Evolutionary conservation across 2,888 invertebrate genomes (phyloP), one percentile per base, ranked within the genome.

Genomic region (Ophraella communa): DNA sequence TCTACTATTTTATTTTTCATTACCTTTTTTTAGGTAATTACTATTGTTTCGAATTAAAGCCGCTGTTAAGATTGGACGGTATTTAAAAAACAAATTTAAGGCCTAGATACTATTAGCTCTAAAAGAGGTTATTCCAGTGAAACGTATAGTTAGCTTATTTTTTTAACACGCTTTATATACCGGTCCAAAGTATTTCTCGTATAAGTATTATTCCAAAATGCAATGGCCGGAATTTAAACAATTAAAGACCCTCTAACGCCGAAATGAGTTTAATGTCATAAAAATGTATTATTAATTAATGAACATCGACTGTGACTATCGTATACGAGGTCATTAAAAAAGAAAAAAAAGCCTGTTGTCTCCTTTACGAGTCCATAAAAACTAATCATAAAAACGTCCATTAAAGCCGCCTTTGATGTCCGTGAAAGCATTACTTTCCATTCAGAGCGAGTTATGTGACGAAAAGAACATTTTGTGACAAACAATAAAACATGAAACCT

Each of bases 401-500:
- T 60, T 60, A 60, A 53, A 21, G 8, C 35, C 17, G 7, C n/a
- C 30, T 42, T 21, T 57, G 57, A 33, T 47, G 49, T 33, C 17
- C 17, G 60, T 60, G 45, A 58, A 65, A 54, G 55, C 30, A 58
- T 54, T 60, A 63, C n/a, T n/a, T 55, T 58, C 33, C 55, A 55
- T 21, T 44, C 53, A 51, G 20, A 61, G 30, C 35, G 57, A 45
- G n/a, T n/a, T 57, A 65, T 39, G 65, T 54, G 64, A 60, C 55
- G 51, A 64, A 64, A 56, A 52, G 33, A 64, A 52, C 56, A 56
- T 64, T 60, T 56, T 42, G 60, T 59, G 51, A 60, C 60, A 44
- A 54, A 64, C 56, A 60, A 56, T 64, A 60, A 64, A 64, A 64
- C 18, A 56, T 64, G 56, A 64, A 64, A 64, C 18, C 45, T 27